phyloP scores from a whole-genome alignment of 2,113 vertebrate species.

The Furnarius figulus region DNA sequence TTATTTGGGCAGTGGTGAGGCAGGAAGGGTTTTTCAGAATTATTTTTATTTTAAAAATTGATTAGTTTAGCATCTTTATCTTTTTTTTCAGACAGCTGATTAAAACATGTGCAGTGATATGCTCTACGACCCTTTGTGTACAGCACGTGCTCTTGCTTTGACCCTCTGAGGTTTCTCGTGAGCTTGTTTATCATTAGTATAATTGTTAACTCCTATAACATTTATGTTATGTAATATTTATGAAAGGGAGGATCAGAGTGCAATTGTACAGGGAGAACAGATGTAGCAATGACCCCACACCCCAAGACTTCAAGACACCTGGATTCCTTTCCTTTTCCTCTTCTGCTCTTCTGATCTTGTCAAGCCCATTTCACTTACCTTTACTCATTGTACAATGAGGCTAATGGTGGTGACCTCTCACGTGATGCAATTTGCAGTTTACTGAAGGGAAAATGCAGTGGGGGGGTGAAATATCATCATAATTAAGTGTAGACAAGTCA shows the following conservation, averaged over 20 bases:
- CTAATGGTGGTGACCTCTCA: not conserved
- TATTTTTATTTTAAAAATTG: not conserved
- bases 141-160: accelerated
- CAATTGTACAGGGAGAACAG: not conserved
- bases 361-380: not conserved
- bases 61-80: not conserved
- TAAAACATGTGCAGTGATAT: not conserved
- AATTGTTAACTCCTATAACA: not conserved
- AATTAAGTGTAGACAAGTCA: not conserved
- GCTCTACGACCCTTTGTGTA: not conserved
- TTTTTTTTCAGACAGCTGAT: not conserved
- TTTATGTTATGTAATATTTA: not conserved
- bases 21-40: not conserved
- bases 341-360: not conserved
- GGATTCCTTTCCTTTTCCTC: not conserved
- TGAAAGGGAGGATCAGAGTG: not conserved
- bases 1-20: not conserved
- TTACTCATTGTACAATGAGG: not conserved
- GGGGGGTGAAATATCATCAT: not conserved
- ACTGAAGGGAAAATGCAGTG: not conserved
- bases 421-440: not conserved
- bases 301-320: not conserved
- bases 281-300: not conserved
- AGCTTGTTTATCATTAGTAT: not conserved
- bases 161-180: not conserved